Evolutionary conservation across 2,113 vertebrate species (phyloP).

Genomic region (Brachyhypopomus gauderio): DNA sequence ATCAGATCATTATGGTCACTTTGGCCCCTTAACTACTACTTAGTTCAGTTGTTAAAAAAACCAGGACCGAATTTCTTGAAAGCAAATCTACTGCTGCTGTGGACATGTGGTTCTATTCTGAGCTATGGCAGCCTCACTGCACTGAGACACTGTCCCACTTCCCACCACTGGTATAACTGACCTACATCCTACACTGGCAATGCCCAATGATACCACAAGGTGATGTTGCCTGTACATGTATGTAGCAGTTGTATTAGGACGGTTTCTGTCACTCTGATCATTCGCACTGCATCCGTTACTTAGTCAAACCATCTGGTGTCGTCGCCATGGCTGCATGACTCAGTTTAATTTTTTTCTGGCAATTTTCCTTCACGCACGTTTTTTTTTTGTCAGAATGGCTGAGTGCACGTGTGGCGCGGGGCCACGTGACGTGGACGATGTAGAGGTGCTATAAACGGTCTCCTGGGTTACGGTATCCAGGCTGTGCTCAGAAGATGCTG

Average conservation of each 20-base stretch:
- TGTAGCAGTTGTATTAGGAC: slow-evolving; percentile 27
- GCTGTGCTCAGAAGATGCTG: no score
- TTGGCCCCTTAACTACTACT: no score
- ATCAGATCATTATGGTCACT: no score
- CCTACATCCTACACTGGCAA: not conserved
- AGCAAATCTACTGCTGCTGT: not conserved
- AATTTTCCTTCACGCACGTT: slow-evolving; percentile 14
- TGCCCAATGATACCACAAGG: slow-evolving; percentile 7
- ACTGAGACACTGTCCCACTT: not conserved
- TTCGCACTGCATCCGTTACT: slow-evolving; percentile 45
- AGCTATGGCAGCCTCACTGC: not conserved
- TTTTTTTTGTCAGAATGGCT: slow-evolving; percentile 2
- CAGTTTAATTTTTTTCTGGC: slow-evolving; percentile 20
- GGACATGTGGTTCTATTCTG: slow-evolving; percentile 6
- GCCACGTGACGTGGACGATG: not conserved
- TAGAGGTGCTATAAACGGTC: not conserved
- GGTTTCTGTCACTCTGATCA: slow-evolving; percentile 30
- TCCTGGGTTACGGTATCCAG: no score
- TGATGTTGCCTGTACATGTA: slow-evolving; percentile 20
- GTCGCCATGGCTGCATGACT: slow-evolving; percentile 26
- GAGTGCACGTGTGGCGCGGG: slow-evolving; percentile 13
- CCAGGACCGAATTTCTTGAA: no score
- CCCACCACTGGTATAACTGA: not conserved
- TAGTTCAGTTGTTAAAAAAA: no score
- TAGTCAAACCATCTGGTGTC: slow-evolving; percentile 52